These are phyloP conservation scores for Valencia hispanica DNA, from an alignment of 2,797 vertebrate genomes.

Conservation along the genomic window DNA sequence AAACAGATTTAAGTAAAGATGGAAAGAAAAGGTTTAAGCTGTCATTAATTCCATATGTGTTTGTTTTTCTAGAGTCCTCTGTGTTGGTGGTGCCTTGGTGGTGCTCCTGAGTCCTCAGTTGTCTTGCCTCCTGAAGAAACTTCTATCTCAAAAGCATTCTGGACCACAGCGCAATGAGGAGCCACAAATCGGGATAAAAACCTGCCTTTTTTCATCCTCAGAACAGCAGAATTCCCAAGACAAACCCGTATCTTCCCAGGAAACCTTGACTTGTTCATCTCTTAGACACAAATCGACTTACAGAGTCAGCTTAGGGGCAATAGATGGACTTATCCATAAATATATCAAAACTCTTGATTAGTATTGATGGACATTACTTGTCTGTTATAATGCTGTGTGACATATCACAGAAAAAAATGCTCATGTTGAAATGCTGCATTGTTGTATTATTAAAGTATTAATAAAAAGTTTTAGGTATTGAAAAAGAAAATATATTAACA, in stretches of 20 bases:
- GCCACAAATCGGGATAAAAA: slow-evolving; percentile 19
- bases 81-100: slow-evolving; percentile 82
- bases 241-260: slow-evolving; percentile 11
- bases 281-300: slow-evolving; percentile 77
- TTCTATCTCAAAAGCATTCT: slow-evolving; percentile 40
- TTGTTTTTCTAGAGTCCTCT: slow-evolving; percentile 82
- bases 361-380: neutral
- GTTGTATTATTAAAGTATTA: slow-evolving; percentile 1
- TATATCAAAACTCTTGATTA: slow-evolving; percentile 81
- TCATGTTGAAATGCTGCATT: neutral
- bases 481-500: neutral
- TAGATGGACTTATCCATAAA: slow-evolving; percentile 88
- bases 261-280: slow-evolving; percentile 45
- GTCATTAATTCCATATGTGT: neutral
- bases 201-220: slow-evolving; percentile 46
- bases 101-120: slow-evolving; percentile 88
- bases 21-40: neutral
- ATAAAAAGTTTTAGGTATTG: neutral
- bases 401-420: neutral
- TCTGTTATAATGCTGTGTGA: neutral
- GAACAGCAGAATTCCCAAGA: slow-evolving; percentile 59
- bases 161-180: slow-evolving; percentile 22
- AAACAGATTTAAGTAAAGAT: neutral
- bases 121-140: slow-evolving; percentile 65
- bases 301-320: slow-evolving; percentile 87